phyloP scores from a whole-genome alignment of 2,888 invertebrate genomes.

The Lithodes maja region DNA sequence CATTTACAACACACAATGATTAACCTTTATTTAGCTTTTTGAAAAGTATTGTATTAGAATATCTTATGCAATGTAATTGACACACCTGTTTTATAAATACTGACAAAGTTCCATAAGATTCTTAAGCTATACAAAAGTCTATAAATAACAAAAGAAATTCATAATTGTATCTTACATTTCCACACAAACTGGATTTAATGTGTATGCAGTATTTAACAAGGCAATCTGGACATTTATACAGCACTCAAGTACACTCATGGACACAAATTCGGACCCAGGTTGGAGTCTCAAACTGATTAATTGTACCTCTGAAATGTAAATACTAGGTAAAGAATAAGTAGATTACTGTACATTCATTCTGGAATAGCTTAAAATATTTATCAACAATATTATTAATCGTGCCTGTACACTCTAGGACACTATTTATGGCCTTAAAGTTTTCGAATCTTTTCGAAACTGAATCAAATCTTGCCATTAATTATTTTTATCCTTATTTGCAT shows the following conservation, averaged over 20 bases:
- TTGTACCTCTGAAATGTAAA: too few species aligned
- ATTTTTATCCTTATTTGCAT: not conserved
- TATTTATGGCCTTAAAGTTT: too few species aligned
- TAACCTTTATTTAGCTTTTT: conserved; percentile 34
- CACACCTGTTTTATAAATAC: conserved; percentile 34
- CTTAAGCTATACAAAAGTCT: conserved; percentile 42
- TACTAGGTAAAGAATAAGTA: too few species aligned
- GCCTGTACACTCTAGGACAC: too few species aligned
- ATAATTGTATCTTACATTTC: conserved; percentile 21
- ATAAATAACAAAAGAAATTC: conserved; percentile 39
- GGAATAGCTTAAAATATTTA: too few species aligned
- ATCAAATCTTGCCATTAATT: too few species aligned
- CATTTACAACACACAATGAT: conserved; percentile 43
- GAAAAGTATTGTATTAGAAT: conserved; percentile 45
- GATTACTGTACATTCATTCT: too few species aligned
- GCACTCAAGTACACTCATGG: not conserved
- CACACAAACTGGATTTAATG: conserved; percentile 8
- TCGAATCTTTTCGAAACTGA: too few species aligned
- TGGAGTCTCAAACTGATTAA: too few species aligned
- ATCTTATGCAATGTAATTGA: conserved; percentile 33
- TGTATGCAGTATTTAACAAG: conserved; percentile 35
- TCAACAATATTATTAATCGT: too few species aligned
- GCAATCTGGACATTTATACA: conserved; percentile 50
- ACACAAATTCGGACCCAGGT: too few species aligned
- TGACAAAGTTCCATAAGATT: conserved; percentile 19